Base-by-base conservation (phyloP, 2,113 vertebrate genomes). In the Leptosomus discolor region DNA sequence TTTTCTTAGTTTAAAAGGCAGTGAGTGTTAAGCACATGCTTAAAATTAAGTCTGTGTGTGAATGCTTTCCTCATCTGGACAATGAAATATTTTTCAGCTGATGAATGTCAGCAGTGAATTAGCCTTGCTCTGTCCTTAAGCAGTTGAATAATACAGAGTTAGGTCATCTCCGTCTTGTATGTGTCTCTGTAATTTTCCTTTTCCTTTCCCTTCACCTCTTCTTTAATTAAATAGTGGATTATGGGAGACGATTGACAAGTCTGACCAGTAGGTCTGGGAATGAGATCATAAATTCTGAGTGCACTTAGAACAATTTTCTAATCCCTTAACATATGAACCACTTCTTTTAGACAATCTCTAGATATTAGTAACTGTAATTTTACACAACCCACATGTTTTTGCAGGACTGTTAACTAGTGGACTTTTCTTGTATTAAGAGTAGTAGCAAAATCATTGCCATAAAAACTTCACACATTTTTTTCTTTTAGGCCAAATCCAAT, bases 271-370 rank as follows among this genome's bases (percentile, higher is more conserved):
- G 71, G 51, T 88, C 75, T 96, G 85, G 79, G 57, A 93, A 94
- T 93, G 58, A 95, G 88, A 73, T 94, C 92, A 83, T 94, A 93
- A 90, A 88, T 90, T 92, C 69, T 90, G 61, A 88, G 34, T 90
- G 67, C 87, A 83, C 41, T 90, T 88, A 79, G 36, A 76, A 60
- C 9, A 78, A 53, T 65, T 87, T 85, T 93, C 29, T 91, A 94
- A 93, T 96, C 87, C 90, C n/a, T 92, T 91, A 92, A 83, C 69
- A 64, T 46, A 73, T 69, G 57, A 93, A 90, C 85, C 13, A 24
- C 63, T 92, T 94, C 75, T 93, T 57, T 57, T 41, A 85, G 87
- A 76, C 65, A 90, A 36, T 91, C 89, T 92, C 77, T 91, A 75
- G 82, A 39, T 92, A 71, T 32, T 95, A 81, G 76, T 63, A 88